Base-by-base conservation (phyloP, 2,888 invertebrate genomes). In the Perizoma flavofasciatum region DNA sequence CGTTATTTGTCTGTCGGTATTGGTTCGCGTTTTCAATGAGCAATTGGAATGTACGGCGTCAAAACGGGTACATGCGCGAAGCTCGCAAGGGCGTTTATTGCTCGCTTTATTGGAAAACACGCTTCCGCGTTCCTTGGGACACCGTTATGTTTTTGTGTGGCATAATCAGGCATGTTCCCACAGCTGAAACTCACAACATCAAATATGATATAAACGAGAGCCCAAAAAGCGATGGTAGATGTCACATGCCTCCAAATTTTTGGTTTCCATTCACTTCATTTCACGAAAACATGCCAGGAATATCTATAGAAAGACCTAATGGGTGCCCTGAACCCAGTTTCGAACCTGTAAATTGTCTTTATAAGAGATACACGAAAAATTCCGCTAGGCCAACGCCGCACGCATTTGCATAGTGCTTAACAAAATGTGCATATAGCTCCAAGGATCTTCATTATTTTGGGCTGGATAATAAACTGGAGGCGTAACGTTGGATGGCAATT, bases 51-150 rank as follows among this genome's bases (percentile, higher is more conserved):
- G 81, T 75, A 65, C 67, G 67, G 66, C 59, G 59, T 55, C 59
- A 56, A 72, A 67, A 60, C 62, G 62, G 32, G 60, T 52, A 55
- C 48, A 47, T 47, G 8, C 55, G 67, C 56, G 55, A 60, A 78
- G 81, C 79, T 77, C 78, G 77, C 76, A 75, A 79, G 75, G 76
- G 79, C 77, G 74, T 82, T 85, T 86, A 86, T 83, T 83, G 80
- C 82, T 79, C 78, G 83, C 76, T 82, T 85, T 89, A 88, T 86
- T 83, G 85, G 85, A 86, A 86, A 85, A 82, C 80, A 78, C 74
- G 75, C 81, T 89, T 87, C 87, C 87, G 88, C 87, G 82, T 88
- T 87, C 86, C 83, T 80, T 75, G 69, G 70, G 73, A 70, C 74
- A 79, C 84, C 79, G 82, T 83, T 86, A 84, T 74, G 70, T 66